phyloP scores from a whole-genome alignment of 1,140 invertebrate genomes.

The Lepidurus arcticus region DNA sequence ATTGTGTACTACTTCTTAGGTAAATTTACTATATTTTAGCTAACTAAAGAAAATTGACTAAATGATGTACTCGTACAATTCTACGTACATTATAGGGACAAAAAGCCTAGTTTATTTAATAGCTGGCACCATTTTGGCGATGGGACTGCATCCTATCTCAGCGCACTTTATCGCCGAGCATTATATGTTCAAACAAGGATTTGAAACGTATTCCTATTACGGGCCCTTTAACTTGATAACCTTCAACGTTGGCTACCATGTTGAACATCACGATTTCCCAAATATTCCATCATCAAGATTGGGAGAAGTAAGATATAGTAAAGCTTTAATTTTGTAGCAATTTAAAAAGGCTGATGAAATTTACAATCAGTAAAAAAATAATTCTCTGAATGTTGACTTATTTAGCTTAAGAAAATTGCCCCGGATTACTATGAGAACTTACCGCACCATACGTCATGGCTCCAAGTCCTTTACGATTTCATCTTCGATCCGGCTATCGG shows the following conservation, averaged over 20 bases:
- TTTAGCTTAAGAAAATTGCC: constrained; percentile 86
- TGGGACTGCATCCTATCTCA: constrained; percentile 95
- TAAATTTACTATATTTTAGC: constrained; percentile 46
- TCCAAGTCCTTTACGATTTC: constrained; percentile 88
- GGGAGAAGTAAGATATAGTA: background rate
- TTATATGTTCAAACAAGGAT: constrained; percentile 97
- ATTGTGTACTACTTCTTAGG: constrained; percentile 73
- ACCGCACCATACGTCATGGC: constrained; percentile 90
- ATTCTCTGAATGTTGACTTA: constrained; percentile 35
- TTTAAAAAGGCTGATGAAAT: too few species aligned
- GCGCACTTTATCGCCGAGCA: constrained; percentile 99
- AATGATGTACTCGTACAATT: background rate
- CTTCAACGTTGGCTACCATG: constrained; percentile 95
- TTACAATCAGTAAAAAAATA: background rate
- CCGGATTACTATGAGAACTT: constrained; percentile 93
- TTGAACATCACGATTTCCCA: constrained; percentile 96
- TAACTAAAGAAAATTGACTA: constrained; percentile 17
- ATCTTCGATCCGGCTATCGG: constrained; percentile 93
- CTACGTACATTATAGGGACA: constrained; percentile 54
- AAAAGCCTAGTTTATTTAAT: constrained; percentile 82
- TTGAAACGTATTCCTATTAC: constrained; percentile 98
- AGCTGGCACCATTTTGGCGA: constrained; percentile 82
- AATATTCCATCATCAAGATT: constrained; percentile 61
- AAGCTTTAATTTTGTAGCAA: background rate
- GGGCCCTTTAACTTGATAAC: constrained; percentile 95